Evolutionary conservation across 1,140 invertebrate genomes (phyloP).

Genomic region (Drosophila leontia): DNA sequence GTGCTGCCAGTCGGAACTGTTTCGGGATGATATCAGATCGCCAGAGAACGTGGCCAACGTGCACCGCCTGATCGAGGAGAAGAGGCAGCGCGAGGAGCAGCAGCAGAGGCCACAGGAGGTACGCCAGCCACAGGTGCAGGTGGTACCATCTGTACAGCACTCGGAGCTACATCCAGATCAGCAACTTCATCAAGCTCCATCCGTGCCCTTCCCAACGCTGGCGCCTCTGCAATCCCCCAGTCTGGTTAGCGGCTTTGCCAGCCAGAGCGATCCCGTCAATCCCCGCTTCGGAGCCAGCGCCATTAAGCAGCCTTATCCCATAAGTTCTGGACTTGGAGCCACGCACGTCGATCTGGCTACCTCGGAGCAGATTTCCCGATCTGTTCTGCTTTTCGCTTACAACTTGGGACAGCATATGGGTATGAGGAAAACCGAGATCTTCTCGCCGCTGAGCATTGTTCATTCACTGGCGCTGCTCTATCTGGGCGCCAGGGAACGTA

Average conservation of each 20-base stretch:
- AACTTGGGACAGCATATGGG: slow-evolving; percentile 42
- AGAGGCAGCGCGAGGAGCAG: slow-evolving; percentile 2
- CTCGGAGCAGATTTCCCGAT: slow-evolving; percentile 62
- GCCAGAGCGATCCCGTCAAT: slow-evolving; percentile 1
- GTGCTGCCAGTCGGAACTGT: slow-evolving; percentile 25
- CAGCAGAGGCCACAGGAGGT: background rate
- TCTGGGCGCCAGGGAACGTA: slow-evolving; percentile 72
- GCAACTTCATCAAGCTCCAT: background rate
- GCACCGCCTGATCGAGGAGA: slow-evolving; percentile 1
- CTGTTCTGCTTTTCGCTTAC: slow-evolving; percentile 62
- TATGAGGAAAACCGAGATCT: slow-evolving; percentile 56
- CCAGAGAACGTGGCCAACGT: slow-evolving; percentile 25
- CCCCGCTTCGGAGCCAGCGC: background rate
- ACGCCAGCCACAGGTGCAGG: background rate
- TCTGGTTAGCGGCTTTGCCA: slow-evolving; percentile 13
- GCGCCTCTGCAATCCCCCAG: slow-evolving; percentile 20
- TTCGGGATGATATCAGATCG: slow-evolving; percentile 31
- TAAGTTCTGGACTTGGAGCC: background rate
- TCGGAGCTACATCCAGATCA: slow-evolving; percentile 5
- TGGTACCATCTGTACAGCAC: background rate
- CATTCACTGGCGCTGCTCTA: slow-evolving; percentile 62
- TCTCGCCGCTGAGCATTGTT: slow-evolving; percentile 74
- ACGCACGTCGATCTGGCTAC: slow-evolving; percentile 37
- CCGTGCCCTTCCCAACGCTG: background rate
- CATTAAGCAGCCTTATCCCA: background rate